phyloP scores from a whole-genome alignment of 2,113 vertebrate species.

The Empidonax alnorum region DNA sequence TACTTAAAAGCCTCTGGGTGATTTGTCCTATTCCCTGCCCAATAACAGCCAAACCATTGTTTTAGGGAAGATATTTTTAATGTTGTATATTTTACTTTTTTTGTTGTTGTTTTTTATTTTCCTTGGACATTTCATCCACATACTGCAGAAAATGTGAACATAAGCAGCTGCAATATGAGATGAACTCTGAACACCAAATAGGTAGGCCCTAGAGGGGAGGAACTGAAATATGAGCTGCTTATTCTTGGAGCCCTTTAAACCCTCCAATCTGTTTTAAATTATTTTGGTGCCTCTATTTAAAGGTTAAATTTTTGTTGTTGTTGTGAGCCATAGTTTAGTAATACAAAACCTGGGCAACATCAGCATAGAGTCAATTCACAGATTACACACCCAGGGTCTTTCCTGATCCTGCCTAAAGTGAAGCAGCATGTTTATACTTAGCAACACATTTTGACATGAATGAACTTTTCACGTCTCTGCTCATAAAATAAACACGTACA shows the following conservation, averaged over 20 bases:
- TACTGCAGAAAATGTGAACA: slow-evolving; percentile 61
- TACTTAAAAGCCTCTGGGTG: slow-evolving; percentile 58
- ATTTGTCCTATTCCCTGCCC: slow-evolving; percentile 66
- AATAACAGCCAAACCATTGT: slow-evolving; percentile 47
- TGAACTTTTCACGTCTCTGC: slow-evolving; percentile 71
- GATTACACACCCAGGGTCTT: slow-evolving; percentile 67
- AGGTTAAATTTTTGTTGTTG: slow-evolving; percentile 73
- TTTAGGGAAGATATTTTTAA: slow-evolving; percentile 56
- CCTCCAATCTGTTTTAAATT: slow-evolving; percentile 76
- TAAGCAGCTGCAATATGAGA: slow-evolving; percentile 67
- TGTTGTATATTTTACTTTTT: slow-evolving; percentile 51
- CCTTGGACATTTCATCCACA: slow-evolving; percentile 34
- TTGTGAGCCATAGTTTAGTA: slow-evolving; percentile 60
- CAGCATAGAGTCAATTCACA: slow-evolving; percentile 67
- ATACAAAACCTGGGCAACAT: slow-evolving; percentile 57
- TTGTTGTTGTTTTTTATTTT: slow-evolving; percentile 29
- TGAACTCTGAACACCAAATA: slow-evolving; percentile 72
- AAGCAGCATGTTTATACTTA: slow-evolving; percentile 72
- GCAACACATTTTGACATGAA: slow-evolving; percentile 69
- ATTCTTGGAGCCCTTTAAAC: slow-evolving; percentile 70
- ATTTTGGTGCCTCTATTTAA: slow-evolving; percentile 73
- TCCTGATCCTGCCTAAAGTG: slow-evolving; percentile 68
- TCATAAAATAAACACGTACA: slow-evolving; percentile 72
- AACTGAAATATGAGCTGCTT: slow-evolving; percentile 70
- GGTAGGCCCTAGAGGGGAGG: slow-evolving; percentile 60